A percentile compares a stretch with the other conserved stretches of the same genome.
Evolutionary conservation across 2,888 invertebrate species (phyloP).

Genomic region (Biston stratarius): DNA sequence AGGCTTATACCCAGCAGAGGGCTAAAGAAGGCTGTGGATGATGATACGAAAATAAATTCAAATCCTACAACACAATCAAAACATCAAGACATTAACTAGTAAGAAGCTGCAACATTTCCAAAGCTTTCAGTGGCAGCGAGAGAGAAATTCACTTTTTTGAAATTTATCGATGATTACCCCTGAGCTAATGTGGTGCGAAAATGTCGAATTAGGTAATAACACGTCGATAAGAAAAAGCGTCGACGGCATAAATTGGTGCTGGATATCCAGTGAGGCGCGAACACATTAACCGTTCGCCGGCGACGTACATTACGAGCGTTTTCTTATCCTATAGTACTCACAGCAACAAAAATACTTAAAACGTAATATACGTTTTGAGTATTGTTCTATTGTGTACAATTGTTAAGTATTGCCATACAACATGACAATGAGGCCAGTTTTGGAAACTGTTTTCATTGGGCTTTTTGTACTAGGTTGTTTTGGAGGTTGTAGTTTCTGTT

Average conservation of each 20-base stretch:
- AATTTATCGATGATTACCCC: constrained; percentile 61
- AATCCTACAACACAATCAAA: constrained; percentile 32
- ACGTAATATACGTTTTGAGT: too few species aligned
- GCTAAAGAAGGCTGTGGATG: too few species aligned
- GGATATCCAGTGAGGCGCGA: constrained; percentile 71
- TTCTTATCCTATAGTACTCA: constrained; percentile 33
- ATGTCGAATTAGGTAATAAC: constrained; percentile 74
- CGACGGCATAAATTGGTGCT: constrained; percentile 73
- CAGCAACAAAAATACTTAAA: constrained; percentile 23
- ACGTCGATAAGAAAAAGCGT: constrained; percentile 75
- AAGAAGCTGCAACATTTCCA: constrained; percentile 20
- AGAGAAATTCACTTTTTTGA: constrained; percentile 32
- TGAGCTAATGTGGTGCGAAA: constrained; percentile 72
- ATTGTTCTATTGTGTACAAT: neutral
- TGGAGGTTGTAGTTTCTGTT: too few species aligned
- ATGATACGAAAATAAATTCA: too few species aligned
- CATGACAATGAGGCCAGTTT: too few species aligned
- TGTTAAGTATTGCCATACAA: too few species aligned
- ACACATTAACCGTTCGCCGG: constrained; percentile 69
- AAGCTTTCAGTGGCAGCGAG: constrained; percentile 13
- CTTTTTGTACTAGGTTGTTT: too few species aligned
- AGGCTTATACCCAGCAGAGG: too few species aligned
- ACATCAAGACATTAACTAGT: neutral
- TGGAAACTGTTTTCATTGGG: too few species aligned
- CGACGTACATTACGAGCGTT: constrained; percentile 58